These are phyloP conservation scores for Garrulus glandarius DNA, from an alignment of 2,797 vertebrate species.

Conservation along the genomic window DNA sequence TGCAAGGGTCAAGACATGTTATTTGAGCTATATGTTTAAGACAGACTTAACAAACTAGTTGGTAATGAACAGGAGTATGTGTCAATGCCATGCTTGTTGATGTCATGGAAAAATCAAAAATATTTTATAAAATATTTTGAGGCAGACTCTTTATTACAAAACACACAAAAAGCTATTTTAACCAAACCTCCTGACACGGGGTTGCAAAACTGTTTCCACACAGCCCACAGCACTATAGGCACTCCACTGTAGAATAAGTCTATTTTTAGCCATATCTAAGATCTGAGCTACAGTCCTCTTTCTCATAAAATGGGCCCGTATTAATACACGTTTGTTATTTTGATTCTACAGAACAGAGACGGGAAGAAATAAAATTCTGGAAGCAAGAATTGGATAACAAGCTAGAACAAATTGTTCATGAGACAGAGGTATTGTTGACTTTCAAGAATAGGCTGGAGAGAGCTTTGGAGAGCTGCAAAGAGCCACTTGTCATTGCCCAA, in stretches of 20 bases:
- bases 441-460: conserved; percentile 80
- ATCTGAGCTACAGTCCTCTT: not conserved
- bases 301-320: not conserved
- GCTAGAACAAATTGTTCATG: conserved; percentile 80
- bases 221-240: not conserved
- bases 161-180: not conserved
- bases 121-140: not conserved
- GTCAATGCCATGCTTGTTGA: not conserved
- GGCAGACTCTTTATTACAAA: not conserved
- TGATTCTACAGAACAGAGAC: conserved; percentile 81
- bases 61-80: not conserved
- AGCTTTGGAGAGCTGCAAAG: conserved; percentile 79
- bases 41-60: not conserved
- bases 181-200: not conserved
- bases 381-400: conserved; percentile 85
- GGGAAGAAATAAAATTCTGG: conserved; percentile 86
- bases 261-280: not conserved
- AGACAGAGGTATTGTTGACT: conserved; percentile 78
- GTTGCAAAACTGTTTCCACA: not conserved
- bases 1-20: not conserved
- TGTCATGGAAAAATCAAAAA: not conserved
- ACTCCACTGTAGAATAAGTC: not conserved
- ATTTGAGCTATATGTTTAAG: not conserved
- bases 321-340: not conserved
- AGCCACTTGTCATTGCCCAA: conserved; percentile 77